These are phyloP conservation scores for Sturnus vulgaris DNA, from an alignment of 2,113 vertebrate species.

Conservation along the genomic window DNA sequence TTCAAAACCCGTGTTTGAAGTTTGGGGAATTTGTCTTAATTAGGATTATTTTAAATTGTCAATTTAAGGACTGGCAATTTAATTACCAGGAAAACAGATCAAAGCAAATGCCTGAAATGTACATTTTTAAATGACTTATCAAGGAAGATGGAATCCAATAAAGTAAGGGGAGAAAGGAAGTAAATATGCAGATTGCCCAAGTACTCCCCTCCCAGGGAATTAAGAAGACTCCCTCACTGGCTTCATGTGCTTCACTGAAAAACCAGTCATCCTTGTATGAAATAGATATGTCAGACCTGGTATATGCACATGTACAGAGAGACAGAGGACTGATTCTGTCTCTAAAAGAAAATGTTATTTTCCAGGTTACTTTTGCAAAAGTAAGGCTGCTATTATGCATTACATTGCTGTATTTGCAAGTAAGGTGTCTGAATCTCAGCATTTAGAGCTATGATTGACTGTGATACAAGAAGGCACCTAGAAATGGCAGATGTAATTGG, in stretches of 20 bases:
- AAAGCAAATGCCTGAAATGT: constrained; percentile 48
- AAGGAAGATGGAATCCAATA: constrained; percentile 27
- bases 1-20: constrained; percentile 54
- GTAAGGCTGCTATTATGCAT: neutral
- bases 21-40: constrained; percentile 53
- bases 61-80: constrained; percentile 45
- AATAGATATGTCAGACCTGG: neutral
- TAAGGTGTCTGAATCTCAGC: neutral
- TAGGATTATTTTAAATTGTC: constrained; percentile 50
- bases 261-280: neutral
- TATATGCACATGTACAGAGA: neutral
- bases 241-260: neutral
- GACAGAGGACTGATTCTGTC: neutral
- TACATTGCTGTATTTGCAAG: neutral
- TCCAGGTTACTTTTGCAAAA: neutral
- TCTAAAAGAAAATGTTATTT: neutral
- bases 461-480: neutral
- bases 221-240: neutral
- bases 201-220: neutral
- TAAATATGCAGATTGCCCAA: neutral
- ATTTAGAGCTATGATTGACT: neutral
- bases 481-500: neutral
- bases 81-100: constrained; percentile 54
- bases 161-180: neutral
- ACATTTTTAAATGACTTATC: constrained; percentile 33